Percentiles rank a stretch among this genome's conserved stretches.
Evolutionary conservation across 2,888 invertebrate genomes (phyloP).

Genomic region (Cephus pygmeus): DNA sequence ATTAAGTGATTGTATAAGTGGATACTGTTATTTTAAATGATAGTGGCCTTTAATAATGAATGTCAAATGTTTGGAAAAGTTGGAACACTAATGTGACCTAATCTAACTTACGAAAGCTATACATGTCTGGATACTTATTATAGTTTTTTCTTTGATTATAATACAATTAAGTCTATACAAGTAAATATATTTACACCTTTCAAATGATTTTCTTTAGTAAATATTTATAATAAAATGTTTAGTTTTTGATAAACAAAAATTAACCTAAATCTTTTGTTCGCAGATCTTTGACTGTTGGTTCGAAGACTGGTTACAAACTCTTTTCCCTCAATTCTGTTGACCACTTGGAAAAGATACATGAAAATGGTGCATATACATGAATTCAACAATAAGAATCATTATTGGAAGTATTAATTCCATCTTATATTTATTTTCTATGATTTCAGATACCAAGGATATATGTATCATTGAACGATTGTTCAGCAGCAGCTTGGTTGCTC

Average conservation of each 20-base stretch:
- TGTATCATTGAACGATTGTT: constrained; percentile 96
- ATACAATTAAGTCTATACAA: not conserved
- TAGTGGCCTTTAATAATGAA: not conserved
- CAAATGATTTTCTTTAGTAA: not conserved
- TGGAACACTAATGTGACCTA: not conserved
- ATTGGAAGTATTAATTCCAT: not conserved
- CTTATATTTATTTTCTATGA: not conserved
- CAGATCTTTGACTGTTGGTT: constrained; percentile 93
- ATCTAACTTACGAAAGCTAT: not conserved
- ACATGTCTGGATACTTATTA: not conserved
- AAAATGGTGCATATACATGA: constrained; percentile 72
- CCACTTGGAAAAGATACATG: constrained; percentile 89
- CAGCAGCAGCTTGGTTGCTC: constrained; percentile 95
- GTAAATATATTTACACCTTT: not conserved
- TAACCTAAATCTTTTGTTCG: constrained; percentile 41
- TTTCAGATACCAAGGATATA: constrained; percentile 79
- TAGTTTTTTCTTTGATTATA: not conserved
- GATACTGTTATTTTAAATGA: not conserved
- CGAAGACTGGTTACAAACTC: constrained; percentile 89
- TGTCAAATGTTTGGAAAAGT: not conserved
- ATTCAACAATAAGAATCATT: not conserved
- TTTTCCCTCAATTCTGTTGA: constrained; percentile 87
- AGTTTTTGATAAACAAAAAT: not conserved
- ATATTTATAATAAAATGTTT: not conserved
- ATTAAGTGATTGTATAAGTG: not conserved